A percentile compares a stretch with the other conserved stretches of the same genome.
Conservation (phyloP, 1,140 invertebrate genomes). For the Pseudomyrmex dendroicus region DNA sequence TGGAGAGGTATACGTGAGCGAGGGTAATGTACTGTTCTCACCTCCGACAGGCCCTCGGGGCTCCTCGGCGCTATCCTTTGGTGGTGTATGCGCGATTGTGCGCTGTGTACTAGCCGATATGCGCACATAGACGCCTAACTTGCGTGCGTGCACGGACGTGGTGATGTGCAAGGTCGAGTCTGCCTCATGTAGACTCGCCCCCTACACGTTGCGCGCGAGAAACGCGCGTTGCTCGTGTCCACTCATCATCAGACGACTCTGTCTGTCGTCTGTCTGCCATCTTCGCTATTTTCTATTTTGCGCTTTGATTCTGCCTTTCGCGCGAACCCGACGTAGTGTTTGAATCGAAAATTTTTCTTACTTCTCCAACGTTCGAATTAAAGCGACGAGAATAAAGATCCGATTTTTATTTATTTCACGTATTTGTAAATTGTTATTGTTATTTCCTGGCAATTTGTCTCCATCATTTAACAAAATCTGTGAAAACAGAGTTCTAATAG, state of each 20-base stretch:
- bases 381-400: no score
- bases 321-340: background rate
- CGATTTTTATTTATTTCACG: background rate
- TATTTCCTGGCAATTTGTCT: background rate
- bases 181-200: constrained; percentile 31
- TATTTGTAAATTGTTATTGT: background rate
- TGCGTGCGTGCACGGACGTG: constrained; percentile 21
- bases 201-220: constrained; percentile 6
- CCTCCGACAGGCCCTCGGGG: constrained; percentile 77
- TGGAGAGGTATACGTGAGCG: constrained; percentile 64
- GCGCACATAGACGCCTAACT: constrained; percentile 30
- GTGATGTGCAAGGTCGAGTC: constrained; percentile 23
- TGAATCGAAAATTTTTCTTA: background rate
- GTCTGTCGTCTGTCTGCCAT: background rate
- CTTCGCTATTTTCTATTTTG: background rate
- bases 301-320: background rate
- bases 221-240: constrained; percentile 37
- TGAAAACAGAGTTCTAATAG: background rate
- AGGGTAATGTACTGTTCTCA: constrained; percentile 79
- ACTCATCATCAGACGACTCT: constrained; percentile 37
- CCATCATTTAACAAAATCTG: background rate
- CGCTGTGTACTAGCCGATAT: constrained; percentile 18
- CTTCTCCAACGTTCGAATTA: background rate
- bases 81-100: constrained; percentile 48
- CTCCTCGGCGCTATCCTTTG: constrained; percentile 69